These are phyloP conservation scores for Eueides isabella DNA, from an alignment of 1,140 invertebrate genomes.

Conservation along the genomic window DNA sequence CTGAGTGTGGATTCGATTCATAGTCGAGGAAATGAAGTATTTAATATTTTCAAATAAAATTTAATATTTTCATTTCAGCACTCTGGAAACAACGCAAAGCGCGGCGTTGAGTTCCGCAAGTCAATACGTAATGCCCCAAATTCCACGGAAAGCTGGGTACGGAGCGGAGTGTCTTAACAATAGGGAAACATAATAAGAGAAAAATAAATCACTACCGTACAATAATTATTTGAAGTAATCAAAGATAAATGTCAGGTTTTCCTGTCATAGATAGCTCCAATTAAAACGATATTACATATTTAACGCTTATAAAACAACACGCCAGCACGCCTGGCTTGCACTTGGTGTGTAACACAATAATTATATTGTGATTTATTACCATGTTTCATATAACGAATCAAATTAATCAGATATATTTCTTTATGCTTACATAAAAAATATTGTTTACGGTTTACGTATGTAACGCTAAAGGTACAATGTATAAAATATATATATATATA, in stretches of 20 bases:
- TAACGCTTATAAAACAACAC: constrained; percentile 33
- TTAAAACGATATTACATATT: constrained; percentile 36
- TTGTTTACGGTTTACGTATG: too few species aligned
- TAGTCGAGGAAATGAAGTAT: too few species aligned
- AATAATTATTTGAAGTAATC: neutral
- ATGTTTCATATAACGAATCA: neutral
- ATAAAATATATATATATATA: neutral
- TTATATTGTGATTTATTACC: constrained; percentile 13
- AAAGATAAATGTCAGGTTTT: neutral
- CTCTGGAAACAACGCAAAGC: too few species aligned
- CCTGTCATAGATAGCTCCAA: constrained; percentile 27
- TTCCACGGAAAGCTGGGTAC: too few species aligned
- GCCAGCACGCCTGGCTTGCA: neutral
- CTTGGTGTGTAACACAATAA: constrained; percentile 23
- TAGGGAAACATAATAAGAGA: too few species aligned
- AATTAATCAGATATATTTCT: neutral
- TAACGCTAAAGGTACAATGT: neutral
- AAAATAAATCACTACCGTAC: neutral
- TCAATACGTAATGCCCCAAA: too few species aligned
- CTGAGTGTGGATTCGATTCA: too few species aligned
- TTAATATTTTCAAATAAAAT: too few species aligned
- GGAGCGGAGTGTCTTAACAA: too few species aligned
- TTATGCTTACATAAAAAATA: neutral
- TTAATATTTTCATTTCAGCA: too few species aligned
- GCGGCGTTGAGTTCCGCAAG: too few species aligned